Conservation (phyloP, 2,113 vertebrate genomes). For the Fukomys damarensis region DNA sequence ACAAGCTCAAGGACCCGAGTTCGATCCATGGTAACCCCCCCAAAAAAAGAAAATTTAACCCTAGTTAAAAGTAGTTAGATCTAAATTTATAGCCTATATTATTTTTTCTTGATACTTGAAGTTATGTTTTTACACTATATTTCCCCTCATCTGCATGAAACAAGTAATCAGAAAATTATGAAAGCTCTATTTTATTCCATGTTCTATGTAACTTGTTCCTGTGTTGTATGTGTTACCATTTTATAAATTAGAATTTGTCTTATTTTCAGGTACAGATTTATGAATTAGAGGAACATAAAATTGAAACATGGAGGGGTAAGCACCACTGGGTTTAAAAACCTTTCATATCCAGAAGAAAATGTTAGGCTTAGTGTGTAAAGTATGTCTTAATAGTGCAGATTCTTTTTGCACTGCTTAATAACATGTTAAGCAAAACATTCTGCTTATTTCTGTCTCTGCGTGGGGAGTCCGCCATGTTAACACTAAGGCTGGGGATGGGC, state of each 20-base stretch:
- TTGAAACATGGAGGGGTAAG: constrained; percentile 98
- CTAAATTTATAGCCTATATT: not conserved
- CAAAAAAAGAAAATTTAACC: too few relatives aligned
- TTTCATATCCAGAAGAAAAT: not conserved
- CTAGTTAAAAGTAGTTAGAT: not conserved
- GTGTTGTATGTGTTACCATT: not conserved
- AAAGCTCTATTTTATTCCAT: not conserved
- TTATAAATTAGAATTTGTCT: not conserved
- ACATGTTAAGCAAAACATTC: not conserved
- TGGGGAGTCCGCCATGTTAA: not conserved
- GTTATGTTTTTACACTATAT: not conserved
- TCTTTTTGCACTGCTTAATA: not conserved
- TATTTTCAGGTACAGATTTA: constrained; percentile 97
- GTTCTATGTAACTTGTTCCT: not conserved
- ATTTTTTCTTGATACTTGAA: not conserved
- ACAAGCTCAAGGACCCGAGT: too few relatives aligned
- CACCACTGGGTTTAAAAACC: not conserved
- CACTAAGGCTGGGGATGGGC: not conserved
- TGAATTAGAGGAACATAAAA: constrained; percentile 98
- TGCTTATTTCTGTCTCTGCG: not conserved
- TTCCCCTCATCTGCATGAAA: not conserved
- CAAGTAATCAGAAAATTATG: not conserved
- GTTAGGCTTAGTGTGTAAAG: not conserved
- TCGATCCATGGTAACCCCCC: too few relatives aligned
- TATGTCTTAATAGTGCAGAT: not conserved